Evolutionary conservation across 2,113 vertebrate species (phyloP).

Genomic region (Poeciliopsis turrubarensis): DNA sequence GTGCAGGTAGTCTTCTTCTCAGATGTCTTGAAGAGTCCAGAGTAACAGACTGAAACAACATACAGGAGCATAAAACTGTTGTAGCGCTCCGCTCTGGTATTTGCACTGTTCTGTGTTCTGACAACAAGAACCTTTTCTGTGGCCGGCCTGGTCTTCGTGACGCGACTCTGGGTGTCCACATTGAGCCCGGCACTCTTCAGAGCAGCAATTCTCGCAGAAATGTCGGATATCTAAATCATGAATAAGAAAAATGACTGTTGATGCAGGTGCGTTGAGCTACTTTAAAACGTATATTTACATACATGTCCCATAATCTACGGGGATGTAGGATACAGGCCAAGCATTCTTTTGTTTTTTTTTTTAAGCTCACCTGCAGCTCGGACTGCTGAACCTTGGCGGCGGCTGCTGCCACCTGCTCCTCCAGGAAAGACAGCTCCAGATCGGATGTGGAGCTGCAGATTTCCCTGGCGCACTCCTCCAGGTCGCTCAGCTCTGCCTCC

Average conservation of each 20-base stretch:
- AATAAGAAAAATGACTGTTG: background rate
- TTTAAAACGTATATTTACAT: background rate
- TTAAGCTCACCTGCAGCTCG: constrained; percentile 87
- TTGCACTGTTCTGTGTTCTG: background rate
- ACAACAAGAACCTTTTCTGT: constrained; percentile 49
- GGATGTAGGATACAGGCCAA: background rate
- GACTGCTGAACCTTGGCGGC: constrained; percentile 94
- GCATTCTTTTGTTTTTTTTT: background rate
- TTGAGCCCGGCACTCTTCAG: constrained; percentile 92
- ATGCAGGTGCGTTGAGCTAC: background rate
- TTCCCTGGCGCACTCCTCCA: constrained; percentile 88
- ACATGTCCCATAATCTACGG: too few relatives aligned
- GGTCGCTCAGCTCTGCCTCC: constrained; percentile 87
- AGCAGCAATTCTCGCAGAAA: constrained; percentile 93
- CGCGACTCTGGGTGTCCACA: constrained; percentile 87
- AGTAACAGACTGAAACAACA: constrained; percentile 84
- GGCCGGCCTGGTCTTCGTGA: constrained; percentile 72
- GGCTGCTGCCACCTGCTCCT: constrained; percentile 94
- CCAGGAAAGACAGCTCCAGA: constrained; percentile 86
- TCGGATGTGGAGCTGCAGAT: constrained; percentile 85
- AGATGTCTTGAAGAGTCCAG: constrained; percentile 89
- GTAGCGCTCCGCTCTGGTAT: background rate
- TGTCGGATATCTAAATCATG: constrained; percentile 86
- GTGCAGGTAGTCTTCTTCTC: constrained; percentile 89
- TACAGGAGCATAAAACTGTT: background rate